phyloP scores from a whole-genome alignment of 2,888 invertebrate species.

The Dendrolimus houi region DNA sequence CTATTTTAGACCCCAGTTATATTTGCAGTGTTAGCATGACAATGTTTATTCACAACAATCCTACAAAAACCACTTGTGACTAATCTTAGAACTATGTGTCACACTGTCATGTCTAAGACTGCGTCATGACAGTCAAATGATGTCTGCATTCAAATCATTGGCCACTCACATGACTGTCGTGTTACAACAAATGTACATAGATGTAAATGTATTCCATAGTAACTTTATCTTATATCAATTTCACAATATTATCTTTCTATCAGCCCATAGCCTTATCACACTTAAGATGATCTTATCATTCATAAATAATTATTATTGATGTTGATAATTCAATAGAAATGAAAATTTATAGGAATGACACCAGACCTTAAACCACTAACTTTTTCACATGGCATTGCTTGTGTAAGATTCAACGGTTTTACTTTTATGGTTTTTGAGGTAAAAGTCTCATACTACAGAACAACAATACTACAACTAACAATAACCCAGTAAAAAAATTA shows the following conservation, averaged over 20 bases:
- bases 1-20: too few relatives aligned
- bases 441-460: too few relatives aligned
- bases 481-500: too few relatives aligned
- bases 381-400: too few relatives aligned
- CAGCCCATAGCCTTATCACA: constrained; percentile 6
- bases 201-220: background rate
- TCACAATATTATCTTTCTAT: constrained; percentile 13
- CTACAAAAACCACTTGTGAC: constrained; percentile 1
- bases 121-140: background rate
- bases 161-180: constrained; percentile 15
- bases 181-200: constrained; percentile 1
- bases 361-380: background rate
- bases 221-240: constrained; percentile 5
- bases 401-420: too few relatives aligned
- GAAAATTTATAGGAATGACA: background rate
- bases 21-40: too few relatives aligned
- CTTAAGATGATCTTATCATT: constrained; percentile 16
- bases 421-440: too few relatives aligned
- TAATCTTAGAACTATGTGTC: constrained; percentile 4
- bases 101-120: background rate
- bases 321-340: constrained; percentile 1
- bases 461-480: too few relatives aligned
- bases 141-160: constrained; percentile 9
- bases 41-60: too few relatives aligned
- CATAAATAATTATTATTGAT: constrained; percentile 9